Percentiles rank a stretch among this genome's conserved stretches.
Conservation (phyloP, 2,797 vertebrate genomes). For the Amphiprion clarkii region DNA sequence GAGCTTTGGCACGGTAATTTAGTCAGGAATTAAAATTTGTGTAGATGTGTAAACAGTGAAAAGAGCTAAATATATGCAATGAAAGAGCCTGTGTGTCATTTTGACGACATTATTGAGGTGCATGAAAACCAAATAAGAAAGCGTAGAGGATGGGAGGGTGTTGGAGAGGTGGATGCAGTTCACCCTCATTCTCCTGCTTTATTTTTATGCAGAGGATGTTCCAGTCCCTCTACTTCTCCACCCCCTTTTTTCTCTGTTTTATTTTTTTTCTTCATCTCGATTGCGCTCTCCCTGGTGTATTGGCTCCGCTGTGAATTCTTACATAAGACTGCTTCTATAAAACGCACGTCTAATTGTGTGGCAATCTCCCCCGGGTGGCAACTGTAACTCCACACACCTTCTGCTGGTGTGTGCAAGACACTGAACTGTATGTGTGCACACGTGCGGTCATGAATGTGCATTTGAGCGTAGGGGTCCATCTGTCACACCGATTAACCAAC, state of each 20-base stretch:
- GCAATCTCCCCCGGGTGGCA: slow-evolving; percentile 39
- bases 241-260: slow-evolving; percentile 17
- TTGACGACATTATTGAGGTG: neutral
- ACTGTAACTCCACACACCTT: slow-evolving; percentile 46
- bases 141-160: slow-evolving; percentile 38
- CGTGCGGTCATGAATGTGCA: slow-evolving; percentile 10
- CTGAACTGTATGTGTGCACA: neutral
- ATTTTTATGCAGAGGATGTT: slow-evolving; percentile 60
- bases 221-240: slow-evolving; percentile 47
- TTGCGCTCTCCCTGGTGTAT: slow-evolving; percentile 45
- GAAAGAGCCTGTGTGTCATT: slow-evolving; percentile 16
- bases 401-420: neutral
- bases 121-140: slow-evolving; percentile 11
- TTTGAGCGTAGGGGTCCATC: neutral
- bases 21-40: slow-evolving; percentile 17
- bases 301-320: slow-evolving; percentile 72
- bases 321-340: slow-evolving; percentile 78
- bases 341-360: slow-evolving; percentile 73
- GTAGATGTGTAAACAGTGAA: slow-evolving; percentile 17
- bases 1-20: slow-evolving; percentile 17
- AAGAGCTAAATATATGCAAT: slow-evolving; percentile 18
- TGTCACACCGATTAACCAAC: slow-evolving; percentile 41
- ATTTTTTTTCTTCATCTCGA: slow-evolving; percentile 8
- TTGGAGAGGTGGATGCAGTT: slow-evolving; percentile 49
- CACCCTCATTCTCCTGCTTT: slow-evolving; percentile 57